Percentiles rank a stretch among this genome's conserved stretches.
phyloP scores from a whole-genome alignment of 2,797 vertebrate genomes.

The Chaunax sp. region DNA sequence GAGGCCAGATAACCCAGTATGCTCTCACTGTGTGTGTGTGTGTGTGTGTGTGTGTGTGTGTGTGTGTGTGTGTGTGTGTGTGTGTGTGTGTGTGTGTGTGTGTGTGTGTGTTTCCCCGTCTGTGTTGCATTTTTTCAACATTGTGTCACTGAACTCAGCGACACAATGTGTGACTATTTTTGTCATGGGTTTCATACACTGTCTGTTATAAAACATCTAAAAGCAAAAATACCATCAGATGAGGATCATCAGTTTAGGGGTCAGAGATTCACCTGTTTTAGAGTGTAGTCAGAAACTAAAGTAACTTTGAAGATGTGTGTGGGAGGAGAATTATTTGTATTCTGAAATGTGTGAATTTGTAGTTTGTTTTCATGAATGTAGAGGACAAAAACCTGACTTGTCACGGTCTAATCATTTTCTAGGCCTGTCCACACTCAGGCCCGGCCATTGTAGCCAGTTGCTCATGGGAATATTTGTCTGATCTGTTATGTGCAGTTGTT shows the following conservation, averaged over 20 bases:
- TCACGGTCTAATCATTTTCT: constrained; percentile 27
- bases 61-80: constrained; percentile 21
- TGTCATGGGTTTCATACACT: too few species aligned
- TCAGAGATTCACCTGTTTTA: neutral
- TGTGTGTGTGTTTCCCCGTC: too few species aligned
- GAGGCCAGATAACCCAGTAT: constrained; percentile 83
- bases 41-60: neutral
- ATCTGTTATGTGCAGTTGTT: constrained; percentile 49
- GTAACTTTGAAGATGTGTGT: neutral
- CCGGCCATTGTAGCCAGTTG: constrained; percentile 30
- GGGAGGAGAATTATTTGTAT: neutral
- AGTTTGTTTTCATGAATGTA: constrained; percentile 7
- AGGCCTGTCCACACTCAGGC: constrained; percentile 19
- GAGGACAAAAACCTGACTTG: constrained; percentile 22
- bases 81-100: too few species aligned
- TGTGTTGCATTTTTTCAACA: constrained; percentile 16
- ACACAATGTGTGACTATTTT: too few species aligned
- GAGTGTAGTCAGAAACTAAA: constrained; percentile 1
- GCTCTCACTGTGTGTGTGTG: constrained; percentile 43
- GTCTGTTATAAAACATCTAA: too few species aligned
- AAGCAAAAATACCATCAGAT: too few species aligned
- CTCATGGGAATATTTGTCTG: constrained; percentile 45
- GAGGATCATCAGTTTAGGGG: too few species aligned
- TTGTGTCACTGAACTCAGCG: too few species aligned
- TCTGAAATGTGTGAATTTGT: constrained; percentile 17